Evolutionary conservation across 2,888 invertebrate species (phyloP).

Genomic region (Copidosoma aretas): DNA sequence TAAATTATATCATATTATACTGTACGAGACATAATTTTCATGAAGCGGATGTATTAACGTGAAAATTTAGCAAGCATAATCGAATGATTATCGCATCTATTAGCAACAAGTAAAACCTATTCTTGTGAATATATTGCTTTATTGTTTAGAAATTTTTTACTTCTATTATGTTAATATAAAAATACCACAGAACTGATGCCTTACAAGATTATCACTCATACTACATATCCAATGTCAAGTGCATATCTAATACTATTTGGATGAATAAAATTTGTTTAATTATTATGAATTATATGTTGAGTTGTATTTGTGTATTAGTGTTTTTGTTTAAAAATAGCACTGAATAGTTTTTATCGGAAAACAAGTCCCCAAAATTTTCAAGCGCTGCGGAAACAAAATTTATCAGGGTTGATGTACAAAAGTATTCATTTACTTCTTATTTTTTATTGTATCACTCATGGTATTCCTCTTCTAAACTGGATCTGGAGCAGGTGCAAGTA

Average conservation of each 20-base stretch:
- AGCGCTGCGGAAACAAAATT: background rate
- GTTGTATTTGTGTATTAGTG: background rate
- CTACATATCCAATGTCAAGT: background rate
- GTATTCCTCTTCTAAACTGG: conserved; percentile 51
- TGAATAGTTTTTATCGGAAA: conserved; percentile 23
- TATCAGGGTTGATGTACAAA: conserved; percentile 29
- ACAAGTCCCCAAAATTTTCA: background rate
- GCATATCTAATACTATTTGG: background rate
- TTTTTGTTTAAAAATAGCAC: conserved; percentile 15
- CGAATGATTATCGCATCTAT: too few species aligned
- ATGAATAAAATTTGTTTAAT: background rate
- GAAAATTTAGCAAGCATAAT: too few species aligned
- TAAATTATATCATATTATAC: too few species aligned
- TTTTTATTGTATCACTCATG: conserved; percentile 11
- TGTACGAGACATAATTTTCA: too few species aligned
- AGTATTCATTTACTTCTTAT: background rate
- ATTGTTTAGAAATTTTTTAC: too few species aligned
- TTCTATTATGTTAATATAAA: too few species aligned
- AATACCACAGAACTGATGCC: too few species aligned
- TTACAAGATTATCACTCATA: background rate
- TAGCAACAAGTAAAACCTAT: too few species aligned
- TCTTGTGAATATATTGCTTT: too few species aligned
- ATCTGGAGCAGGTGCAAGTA: conserved; percentile 59
- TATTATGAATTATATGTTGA: background rate
- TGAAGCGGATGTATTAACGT: too few species aligned